phyloP scores from a whole-genome alignment of 2,797 vertebrate species.

The Crenuchus spilurus region DNA sequence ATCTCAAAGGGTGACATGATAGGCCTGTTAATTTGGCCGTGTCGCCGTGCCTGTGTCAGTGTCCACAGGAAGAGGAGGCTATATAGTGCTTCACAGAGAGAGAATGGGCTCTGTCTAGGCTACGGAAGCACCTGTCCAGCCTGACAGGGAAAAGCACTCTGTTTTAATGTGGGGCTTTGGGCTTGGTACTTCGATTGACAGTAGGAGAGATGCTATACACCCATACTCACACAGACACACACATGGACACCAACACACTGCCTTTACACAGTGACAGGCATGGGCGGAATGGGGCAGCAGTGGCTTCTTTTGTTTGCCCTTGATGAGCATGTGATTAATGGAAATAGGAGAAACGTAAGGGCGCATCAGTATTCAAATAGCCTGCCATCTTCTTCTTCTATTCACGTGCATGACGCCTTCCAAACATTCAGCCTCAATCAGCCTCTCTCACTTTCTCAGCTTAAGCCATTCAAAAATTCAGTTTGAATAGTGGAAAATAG shows the following conservation, averaged over 20 bases:
- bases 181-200: slow-evolving; percentile 83
- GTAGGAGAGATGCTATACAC: slow-evolving; percentile 72
- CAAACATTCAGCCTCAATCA: slow-evolving; percentile 50
- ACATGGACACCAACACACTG: slow-evolving; percentile 78
- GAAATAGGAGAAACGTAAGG: slow-evolving; percentile 85
- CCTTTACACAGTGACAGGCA: slow-evolving; percentile 81
- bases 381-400: slow-evolving; percentile 83
- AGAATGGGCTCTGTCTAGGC: slow-evolving; percentile 85
- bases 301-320: slow-evolving; percentile 78
- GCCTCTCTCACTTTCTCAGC: slow-evolving; percentile 63
- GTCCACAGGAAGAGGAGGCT: slow-evolving; percentile 67
- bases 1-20: slow-evolving; percentile 81
- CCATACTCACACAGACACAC: slow-evolving; percentile 73
- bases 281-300: slow-evolving; percentile 75
- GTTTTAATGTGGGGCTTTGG: slow-evolving; percentile 87
- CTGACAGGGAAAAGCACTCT: slow-evolving; percentile 88
- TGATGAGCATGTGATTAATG: slow-evolving; percentile 95
- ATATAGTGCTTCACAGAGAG: slow-evolving; percentile 73
- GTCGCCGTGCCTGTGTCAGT: slow-evolving; percentile 87
- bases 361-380: slow-evolving; percentile 96
- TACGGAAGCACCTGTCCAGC: slow-evolving; percentile 89
- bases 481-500: slow-evolving; percentile 37
- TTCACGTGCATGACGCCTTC: slow-evolving; percentile 75
- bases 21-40: slow-evolving; percentile 90
- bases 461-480: slow-evolving; percentile 53